Base-by-base conservation (phyloP, 1,140 invertebrate genomes). In the Drosophila ananassae region DNA sequence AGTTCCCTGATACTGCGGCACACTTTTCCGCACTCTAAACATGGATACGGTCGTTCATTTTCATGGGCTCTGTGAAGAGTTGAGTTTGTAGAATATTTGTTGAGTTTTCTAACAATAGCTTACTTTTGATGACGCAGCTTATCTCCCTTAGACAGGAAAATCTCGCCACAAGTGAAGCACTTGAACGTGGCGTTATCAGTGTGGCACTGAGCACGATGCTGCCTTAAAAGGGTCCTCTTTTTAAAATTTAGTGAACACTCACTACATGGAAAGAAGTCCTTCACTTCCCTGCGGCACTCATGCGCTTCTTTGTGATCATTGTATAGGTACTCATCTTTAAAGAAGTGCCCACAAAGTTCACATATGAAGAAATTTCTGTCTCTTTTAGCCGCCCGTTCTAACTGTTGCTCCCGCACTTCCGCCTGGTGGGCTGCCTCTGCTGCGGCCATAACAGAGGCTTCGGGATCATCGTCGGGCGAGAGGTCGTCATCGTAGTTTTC, bases 11-110 rank as follows among this genome's bases (percentile, higher is more conserved):
- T 59, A 17, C 60, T 89, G 3, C 2, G 8, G 12, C 79, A 87
- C 9, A 44, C 32, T 41, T 30, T 46, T 12, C 66, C 64, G 24
- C 82, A 85, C 48, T 89, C 76, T 8, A 89, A 53, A 28, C 83
- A 89, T 1, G 83, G 83, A 53, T 84, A 89, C 0, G 83, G 83
- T n/a, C 83, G 46, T 58, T 89, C 83, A 48, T 89, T 89, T 3
- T 47, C 30, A 53, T 89, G 83, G 6, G 76, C 84, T 46, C 83
- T 87, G 37, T 6, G 22, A 25, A 7, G 51, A 34, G 28, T 0
- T 13, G 55, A 17, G 5, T 24, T 37, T n/a, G 2, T 37, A 4
- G 12, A 37, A 37, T 3, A 37, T 10, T 10, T 4, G 3, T 4
- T 4, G 10, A 44, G 41, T 30, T 17, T 25, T 7, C 2, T 9